These are phyloP conservation scores for Pyrgus malvae DNA, from an alignment of 2,888 invertebrate species.

Conservation along the genomic window DNA sequence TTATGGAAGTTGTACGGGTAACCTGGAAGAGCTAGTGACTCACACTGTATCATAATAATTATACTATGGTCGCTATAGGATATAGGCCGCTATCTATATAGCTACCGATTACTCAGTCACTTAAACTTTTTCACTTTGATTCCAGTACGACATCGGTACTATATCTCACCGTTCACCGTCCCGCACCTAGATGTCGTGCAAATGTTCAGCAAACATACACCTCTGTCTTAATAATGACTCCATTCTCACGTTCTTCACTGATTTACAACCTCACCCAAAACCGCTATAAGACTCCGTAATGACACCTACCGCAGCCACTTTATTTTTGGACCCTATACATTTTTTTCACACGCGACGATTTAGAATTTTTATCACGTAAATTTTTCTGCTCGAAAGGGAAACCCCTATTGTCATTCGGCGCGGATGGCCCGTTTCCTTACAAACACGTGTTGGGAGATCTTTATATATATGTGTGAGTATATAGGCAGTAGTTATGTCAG, in stretches of 20 bases:
- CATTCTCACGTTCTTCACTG: slow-evolving; percentile 71
- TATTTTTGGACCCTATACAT: slow-evolving; percentile 71
- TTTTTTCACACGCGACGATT: slow-evolving; percentile 76
- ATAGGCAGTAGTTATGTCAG: slow-evolving; percentile 69
- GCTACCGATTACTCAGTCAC: too few relatives aligned
- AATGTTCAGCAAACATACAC: slow-evolving; percentile 34
- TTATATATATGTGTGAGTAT: slow-evolving; percentile 57
- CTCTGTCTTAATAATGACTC: slow-evolving; percentile 70
- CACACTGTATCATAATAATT: too few relatives aligned
- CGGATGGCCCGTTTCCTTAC: slow-evolving; percentile 70
- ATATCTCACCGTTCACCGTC: slow-evolving; percentile 11
- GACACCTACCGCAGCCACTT: slow-evolving; percentile 77
- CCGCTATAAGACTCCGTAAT: slow-evolving; percentile 71
- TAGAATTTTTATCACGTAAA: slow-evolving; percentile 80
- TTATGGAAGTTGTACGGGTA: too few relatives aligned
- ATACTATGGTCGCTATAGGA: too few relatives aligned
- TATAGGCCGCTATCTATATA: too few relatives aligned
- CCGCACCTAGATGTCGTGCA: slow-evolving; percentile 33
- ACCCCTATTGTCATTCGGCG: slow-evolving; percentile 76
- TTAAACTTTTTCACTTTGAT: not conserved
- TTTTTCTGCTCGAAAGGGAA: slow-evolving; percentile 79
- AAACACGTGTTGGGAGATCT: slow-evolving; percentile 73
- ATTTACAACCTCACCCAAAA: slow-evolving; percentile 69
- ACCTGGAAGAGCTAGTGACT: too few relatives aligned
- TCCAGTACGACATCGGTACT: not conserved